These are phyloP conservation scores for Crotalus tigris DNA, from an alignment of 2,113 vertebrate genomes.

Conservation along the genomic window DNA sequence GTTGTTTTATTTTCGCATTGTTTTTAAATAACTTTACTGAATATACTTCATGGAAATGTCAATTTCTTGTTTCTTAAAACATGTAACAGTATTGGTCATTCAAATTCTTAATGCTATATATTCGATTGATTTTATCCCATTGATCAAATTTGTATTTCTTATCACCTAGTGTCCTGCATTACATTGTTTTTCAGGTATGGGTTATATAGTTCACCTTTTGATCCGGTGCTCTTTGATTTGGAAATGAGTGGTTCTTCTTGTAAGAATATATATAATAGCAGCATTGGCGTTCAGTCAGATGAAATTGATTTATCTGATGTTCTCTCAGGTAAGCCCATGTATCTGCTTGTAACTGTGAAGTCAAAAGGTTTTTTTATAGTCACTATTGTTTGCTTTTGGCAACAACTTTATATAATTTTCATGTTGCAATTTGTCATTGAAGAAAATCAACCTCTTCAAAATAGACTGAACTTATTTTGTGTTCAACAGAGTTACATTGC, in stretches of 20 bases:
- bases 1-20: neutral
- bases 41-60: neutral
- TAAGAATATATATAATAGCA: constrained; percentile 94
- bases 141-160: neutral
- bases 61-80: neutral
- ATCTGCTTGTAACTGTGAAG: neutral
- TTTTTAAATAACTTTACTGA: neutral
- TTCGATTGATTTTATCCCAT: neutral
- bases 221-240: constrained; percentile 97
- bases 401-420: neutral
- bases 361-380: neutral
- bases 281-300: constrained; percentile 91
- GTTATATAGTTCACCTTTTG: constrained; percentile 96
- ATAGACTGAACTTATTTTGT: neutral
- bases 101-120: neutral
- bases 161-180: constrained; percentile 19
- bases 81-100: neutral
- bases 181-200: constrained; percentile 82
- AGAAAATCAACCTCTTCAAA: neutral
- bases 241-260: constrained; percentile 98
- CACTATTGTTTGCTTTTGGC: neutral
- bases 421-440: neutral
- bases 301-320: constrained; percentile 99
- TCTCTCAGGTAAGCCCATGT: constrained; percentile 82
- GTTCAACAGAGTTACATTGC: neutral